Evolutionary conservation across 2,113 vertebrate genomes (phyloP).

Genomic region (Oreochromis aureus): DNA sequence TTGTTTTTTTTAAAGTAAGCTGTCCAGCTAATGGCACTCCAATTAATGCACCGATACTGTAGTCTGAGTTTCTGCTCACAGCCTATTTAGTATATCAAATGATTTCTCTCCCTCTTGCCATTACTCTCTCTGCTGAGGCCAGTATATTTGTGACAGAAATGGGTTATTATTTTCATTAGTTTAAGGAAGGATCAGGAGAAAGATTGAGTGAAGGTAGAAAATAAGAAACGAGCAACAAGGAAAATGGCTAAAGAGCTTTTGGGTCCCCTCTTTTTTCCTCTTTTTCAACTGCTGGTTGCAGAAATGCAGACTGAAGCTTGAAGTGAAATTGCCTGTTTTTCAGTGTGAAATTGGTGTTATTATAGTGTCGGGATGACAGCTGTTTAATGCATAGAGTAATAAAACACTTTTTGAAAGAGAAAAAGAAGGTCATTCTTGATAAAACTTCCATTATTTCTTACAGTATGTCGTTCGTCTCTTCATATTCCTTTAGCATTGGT

Average conservation of each 20-base stretch:
- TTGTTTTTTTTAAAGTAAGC: neutral
- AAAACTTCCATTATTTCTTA: neutral
- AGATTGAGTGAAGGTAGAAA: neutral
- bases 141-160: conserved; percentile 7
- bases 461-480: neutral
- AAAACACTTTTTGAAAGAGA: neutral
- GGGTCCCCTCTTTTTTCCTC: neutral
- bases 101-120: neutral
- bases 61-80: neutral
- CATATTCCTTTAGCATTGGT: neutral
- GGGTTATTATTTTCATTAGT: conserved; percentile 1
- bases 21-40: conserved; percentile 14
- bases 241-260: neutral
- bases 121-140: neutral
- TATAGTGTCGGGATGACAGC: neutral
- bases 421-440: neutral
- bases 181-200: neutral
- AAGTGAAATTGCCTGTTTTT: neutral
- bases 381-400: neutral
- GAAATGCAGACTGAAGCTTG: neutral
- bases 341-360: neutral
- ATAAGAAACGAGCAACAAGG: neutral
- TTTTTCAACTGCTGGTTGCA: neutral
- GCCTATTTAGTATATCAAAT: neutral
- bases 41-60: conserved; percentile 16